Evolutionary conservation across 2,113 vertebrate species (phyloP).

Genomic region (Archilochus colubris): DNA sequence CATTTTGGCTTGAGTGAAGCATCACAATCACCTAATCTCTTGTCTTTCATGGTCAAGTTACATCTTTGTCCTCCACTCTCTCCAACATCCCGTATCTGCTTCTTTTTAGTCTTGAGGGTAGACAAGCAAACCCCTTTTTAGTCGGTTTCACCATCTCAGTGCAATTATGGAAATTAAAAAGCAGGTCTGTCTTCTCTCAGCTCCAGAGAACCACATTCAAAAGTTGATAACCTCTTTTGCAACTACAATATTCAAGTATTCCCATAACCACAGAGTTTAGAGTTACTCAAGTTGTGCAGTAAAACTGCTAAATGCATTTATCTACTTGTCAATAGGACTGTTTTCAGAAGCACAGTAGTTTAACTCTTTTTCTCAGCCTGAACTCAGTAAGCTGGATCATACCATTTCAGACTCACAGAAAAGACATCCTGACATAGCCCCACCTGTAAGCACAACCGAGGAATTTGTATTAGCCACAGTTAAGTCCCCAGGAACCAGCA

Average conservation of each 20-base stretch:
- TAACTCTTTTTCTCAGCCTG: not conserved
- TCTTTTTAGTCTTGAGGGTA: not conserved
- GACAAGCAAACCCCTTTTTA: not conserved
- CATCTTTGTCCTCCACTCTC: not conserved
- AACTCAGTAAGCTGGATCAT: not conserved
- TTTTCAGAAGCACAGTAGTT: not conserved
- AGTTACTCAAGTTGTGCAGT: not conserved
- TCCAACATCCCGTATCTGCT: not conserved
- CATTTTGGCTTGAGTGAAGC: not conserved
- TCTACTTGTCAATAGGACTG: not conserved
- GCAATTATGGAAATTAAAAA: constrained; percentile 29
- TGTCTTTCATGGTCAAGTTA: not conserved
- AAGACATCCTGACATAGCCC: not conserved
- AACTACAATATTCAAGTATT: not conserved
- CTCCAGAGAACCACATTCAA: not conserved
- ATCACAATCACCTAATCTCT: not conserved
- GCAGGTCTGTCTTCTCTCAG: not conserved
- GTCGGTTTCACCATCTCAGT: not conserved
- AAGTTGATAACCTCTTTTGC: not conserved
- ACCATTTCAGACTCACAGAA: not conserved
- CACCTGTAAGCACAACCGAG: not conserved
- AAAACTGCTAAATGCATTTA: not conserved
- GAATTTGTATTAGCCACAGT: not conserved
- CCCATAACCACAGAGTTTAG: not conserved
- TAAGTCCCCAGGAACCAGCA: not conserved